A percentile compares a stretch with the other conserved stretches of the same genome.
Conservation (phyloP, 2,888 invertebrate genomes). For the Capitulum mitella region DNA sequence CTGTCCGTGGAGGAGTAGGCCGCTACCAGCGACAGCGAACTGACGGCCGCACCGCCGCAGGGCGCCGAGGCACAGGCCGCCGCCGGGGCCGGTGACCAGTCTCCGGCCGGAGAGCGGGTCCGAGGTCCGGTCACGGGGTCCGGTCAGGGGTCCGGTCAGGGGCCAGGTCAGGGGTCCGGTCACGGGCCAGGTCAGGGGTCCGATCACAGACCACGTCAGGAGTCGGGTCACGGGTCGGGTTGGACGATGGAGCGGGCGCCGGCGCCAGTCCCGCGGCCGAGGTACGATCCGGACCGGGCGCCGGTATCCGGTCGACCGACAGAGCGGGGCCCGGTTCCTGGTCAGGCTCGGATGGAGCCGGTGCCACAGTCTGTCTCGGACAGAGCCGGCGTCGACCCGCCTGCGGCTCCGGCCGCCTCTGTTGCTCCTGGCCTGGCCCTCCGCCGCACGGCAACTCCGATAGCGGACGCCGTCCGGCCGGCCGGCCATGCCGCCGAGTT, state of each 20-base stretch:
- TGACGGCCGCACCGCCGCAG: constrained; percentile 32
- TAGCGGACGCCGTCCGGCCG: constrained; percentile 22
- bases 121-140: constrained; percentile 28
- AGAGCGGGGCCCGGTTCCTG: too few species aligned
- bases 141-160: constrained; percentile 27
- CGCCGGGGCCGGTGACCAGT: constrained; percentile 26
- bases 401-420: background rate
- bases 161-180: constrained; percentile 29
- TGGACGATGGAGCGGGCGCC: too few species aligned
- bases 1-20: constrained; percentile 7
- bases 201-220: too few species aligned
- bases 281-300: constrained; percentile 31
- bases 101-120: too few species aligned
- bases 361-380: too few species aligned
- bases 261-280: constrained; percentile 25
- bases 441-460: constrained; percentile 21
- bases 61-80: constrained; percentile 29
- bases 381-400: constrained; percentile 28
- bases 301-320: constrained; percentile 31
- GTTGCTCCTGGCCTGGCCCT: background rate
- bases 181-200: too few species aligned
- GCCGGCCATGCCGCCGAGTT: constrained; percentile 18
- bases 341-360: constrained; percentile 28
- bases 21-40: constrained; percentile 32
- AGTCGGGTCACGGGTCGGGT: too few species aligned